phyloP scores from a whole-genome alignment of 2,888 invertebrate genomes.

The Calliopum simillimum region DNA sequence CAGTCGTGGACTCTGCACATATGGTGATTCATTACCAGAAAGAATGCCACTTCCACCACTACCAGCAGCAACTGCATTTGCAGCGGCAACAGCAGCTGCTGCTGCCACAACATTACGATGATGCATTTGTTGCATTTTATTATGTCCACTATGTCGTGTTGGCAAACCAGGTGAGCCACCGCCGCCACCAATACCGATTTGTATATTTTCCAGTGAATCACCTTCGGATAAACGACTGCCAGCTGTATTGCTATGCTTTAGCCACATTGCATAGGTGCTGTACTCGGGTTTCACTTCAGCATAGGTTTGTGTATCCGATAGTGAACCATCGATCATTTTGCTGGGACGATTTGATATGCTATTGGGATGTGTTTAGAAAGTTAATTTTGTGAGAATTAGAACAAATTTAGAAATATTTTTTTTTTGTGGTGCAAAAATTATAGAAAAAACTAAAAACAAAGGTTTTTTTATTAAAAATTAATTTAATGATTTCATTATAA shows the following conservation, averaged over 20 bases:
- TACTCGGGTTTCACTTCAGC: slow-evolving; percentile 81
- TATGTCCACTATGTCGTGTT: slow-evolving; percentile 67
- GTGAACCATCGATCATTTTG: slow-evolving; percentile 81
- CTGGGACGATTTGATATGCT: slow-evolving; percentile 61
- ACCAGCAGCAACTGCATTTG: slow-evolving; percentile 21
- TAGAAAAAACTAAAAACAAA: neutral
- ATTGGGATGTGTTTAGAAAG: neutral
- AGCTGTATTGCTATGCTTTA: slow-evolving; percentile 86
- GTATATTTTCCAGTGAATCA: slow-evolving; percentile 86
- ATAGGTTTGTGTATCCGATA: slow-evolving; percentile 86
- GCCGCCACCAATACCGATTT: slow-evolving; percentile 67
- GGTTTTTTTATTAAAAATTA: neutral
- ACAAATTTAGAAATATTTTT: neutral
- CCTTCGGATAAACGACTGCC: slow-evolving; percentile 87
- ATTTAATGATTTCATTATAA: no score
- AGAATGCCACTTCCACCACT: slow-evolving; percentile 47
- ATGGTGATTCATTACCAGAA: slow-evolving; percentile 62
- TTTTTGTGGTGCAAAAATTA: neutral
- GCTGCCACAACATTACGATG: slow-evolving; percentile 54
- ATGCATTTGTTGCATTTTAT: slow-evolving; percentile 61
- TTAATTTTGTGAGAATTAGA: neutral
- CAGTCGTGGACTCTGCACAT: slow-evolving; percentile 74
- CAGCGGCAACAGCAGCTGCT: slow-evolving; percentile 37
- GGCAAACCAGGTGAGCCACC: slow-evolving; percentile 73
- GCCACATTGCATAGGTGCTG: slow-evolving; percentile 87